Percentiles rank a stretch among this genome's conserved stretches.
Evolutionary conservation across 2,888 invertebrate genomes (phyloP).

Genomic region (Trachelus tabidus): DNA sequence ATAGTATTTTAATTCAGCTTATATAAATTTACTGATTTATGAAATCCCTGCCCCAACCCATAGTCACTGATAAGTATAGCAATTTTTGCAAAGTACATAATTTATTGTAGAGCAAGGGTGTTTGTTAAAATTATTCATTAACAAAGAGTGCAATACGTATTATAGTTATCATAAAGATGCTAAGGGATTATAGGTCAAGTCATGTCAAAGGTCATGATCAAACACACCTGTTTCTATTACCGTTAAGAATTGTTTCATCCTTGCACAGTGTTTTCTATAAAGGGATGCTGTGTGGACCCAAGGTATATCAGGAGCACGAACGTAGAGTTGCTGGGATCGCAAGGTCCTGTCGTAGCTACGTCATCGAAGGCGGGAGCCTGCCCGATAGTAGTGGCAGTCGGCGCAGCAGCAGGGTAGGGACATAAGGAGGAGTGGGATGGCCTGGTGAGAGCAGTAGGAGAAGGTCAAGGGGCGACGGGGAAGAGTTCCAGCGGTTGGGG

Average conservation of each 20-base stretch:
- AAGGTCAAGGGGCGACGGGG: constrained; percentile 31
- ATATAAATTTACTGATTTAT: neutral
- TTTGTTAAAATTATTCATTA: too few species aligned
- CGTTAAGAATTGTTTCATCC: neutral
- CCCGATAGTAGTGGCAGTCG: neutral
- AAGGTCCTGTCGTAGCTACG: neutral
- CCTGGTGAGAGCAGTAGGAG: constrained; percentile 20
- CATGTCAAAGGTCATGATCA: neutral
- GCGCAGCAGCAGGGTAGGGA: constrained; percentile 16
- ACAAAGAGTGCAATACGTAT: too few species aligned
- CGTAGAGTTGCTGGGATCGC: neutral
- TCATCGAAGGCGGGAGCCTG: neutral
- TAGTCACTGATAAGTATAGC: neutral
- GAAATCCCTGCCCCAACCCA: neutral
- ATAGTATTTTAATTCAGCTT: neutral
- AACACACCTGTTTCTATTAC: neutral
- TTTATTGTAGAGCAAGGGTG: too few species aligned
- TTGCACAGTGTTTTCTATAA: neutral
- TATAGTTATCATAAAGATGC: too few species aligned
- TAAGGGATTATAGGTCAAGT: too few species aligned
- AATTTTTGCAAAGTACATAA: neutral
- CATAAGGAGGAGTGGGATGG: constrained; percentile 13
- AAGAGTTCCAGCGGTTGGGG: constrained; percentile 45
- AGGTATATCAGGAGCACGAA: neutral
- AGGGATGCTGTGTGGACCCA: neutral